Percentiles rank a stretch among this genome's conserved stretches.
These are phyloP conservation scores for Lasioglossum marginatum DNA, from an alignment of 2,888 invertebrate species.

Conservation along the genomic window DNA sequence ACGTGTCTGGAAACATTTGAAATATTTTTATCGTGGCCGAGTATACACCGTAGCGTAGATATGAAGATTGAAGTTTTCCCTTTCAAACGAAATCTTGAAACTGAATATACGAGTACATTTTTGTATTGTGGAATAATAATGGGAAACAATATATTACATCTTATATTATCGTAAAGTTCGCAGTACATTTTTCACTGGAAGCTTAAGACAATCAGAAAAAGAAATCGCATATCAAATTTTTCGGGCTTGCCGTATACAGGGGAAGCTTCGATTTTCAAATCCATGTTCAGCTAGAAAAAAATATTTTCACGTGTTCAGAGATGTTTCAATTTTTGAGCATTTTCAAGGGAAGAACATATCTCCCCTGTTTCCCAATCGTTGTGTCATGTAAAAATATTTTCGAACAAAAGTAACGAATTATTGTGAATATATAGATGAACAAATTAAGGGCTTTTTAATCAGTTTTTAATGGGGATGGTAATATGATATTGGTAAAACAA, in stretches of 20 bases:
- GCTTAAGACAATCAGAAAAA: background rate
- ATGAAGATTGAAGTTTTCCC: background rate
- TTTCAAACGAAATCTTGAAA: background rate
- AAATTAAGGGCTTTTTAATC: background rate
- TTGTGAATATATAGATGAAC: background rate
- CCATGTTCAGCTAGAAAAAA: background rate
- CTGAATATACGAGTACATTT: background rate
- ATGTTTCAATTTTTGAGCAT: background rate
- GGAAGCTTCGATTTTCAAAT: background rate
- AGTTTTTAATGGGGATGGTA: background rate
- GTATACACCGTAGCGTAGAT: background rate
- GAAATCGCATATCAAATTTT: background rate
- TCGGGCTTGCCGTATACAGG: background rate
- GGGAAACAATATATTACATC: background rate
- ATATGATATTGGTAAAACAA: background rate
- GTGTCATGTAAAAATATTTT: background rate
- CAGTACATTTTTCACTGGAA: background rate
- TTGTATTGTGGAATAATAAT: background rate
- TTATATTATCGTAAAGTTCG: background rate
- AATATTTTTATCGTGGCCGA: background rate
- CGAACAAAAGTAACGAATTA: background rate
- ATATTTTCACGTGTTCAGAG: background rate
- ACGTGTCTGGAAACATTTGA: background rate
- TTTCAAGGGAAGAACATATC: background rate
- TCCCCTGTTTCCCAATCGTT: background rate